Evolutionary conservation across 2,113 vertebrate species (phyloP), one percentile per base, ranked within the genome.

Genomic region (Amphiprion percula): DNA sequence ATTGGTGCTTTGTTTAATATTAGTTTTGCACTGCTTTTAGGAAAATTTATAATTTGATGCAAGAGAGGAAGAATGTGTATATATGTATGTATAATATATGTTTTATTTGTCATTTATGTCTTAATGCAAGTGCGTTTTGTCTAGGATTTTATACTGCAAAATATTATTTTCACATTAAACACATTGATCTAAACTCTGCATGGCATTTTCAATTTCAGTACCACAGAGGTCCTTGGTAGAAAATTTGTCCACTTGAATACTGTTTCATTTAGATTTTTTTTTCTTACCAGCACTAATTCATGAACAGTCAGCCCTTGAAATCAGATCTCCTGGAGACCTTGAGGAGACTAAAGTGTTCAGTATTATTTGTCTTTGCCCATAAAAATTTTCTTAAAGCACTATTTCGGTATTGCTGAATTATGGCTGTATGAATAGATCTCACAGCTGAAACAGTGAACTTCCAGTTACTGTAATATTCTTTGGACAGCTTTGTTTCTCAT

Each of bases 1-100:
- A 94, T 95, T 93, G 93, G 92, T 94, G 94, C 95, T 92, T 95
- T 92, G 84, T 90, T 73, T 88, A 80, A 80, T 95, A 73, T 66
- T 73, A 81, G 62, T 86, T 77, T 78, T 95, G 91, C 94, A 96
- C 95, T 97, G 90, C 95, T 96, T 95, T 94, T 96, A 96, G 95
- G 94, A 55, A 90, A 90, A 24, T 55, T 26, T 0, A 59, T 59
- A 10, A 17, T 89, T 93, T 87, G 94, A 94, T 93, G 77, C 86
- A 50, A 89, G 94, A 95, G 19, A 60, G 30, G 4, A 53, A 47
- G 61, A 41, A 44, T 14, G 4, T 44, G 41, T 44, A 2, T 14
- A 4, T 14, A 15, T 14, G 0, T 14, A 15, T 72, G 0, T 11
- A 46, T 33, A 44, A 24, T 37, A n/a, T n/a, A 19, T 56, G 17